These are phyloP conservation scores for Cerastoderma edule DNA, from an alignment of 2,888 invertebrate genomes.

Conservation along the genomic window DNA sequence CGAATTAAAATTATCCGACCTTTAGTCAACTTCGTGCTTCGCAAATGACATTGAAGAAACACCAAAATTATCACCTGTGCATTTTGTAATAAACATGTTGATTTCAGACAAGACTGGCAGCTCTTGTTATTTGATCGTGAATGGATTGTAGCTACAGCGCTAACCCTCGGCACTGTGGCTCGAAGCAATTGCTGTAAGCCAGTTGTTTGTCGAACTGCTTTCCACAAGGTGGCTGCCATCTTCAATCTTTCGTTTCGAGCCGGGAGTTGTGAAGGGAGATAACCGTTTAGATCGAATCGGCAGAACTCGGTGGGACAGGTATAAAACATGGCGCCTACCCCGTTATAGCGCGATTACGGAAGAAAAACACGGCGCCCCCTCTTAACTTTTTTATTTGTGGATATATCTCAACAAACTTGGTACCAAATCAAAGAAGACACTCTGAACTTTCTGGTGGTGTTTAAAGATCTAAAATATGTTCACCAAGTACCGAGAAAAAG, in stretches of 20 bases:
- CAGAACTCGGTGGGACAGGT: too few relatives aligned
- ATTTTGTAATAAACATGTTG: constrained; percentile 22
- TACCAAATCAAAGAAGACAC: too few relatives aligned
- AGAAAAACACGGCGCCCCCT: too few relatives aligned
- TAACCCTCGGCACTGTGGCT: constrained; percentile 13
- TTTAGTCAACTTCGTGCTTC: background rate
- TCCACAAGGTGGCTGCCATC: constrained; percentile 53
- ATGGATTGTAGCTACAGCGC: constrained; percentile 28
- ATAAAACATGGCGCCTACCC: too few relatives aligned
- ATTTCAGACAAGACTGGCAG: constrained; percentile 21
- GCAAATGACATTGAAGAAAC: constrained; percentile 28
- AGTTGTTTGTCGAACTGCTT: constrained; percentile 32
- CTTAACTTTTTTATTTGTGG: too few relatives aligned
- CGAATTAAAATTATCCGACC: constrained; percentile 5
- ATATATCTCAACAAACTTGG: too few relatives aligned
- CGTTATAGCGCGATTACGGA: too few relatives aligned
- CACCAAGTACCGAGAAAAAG: too few relatives aligned
- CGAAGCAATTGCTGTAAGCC: constrained; percentile 37
- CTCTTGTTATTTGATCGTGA: constrained; percentile 27
- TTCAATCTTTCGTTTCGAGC: constrained; percentile 4
- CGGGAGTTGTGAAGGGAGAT: background rate
- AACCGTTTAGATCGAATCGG: too few relatives aligned
- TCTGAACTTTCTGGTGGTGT: too few relatives aligned
- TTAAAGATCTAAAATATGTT: too few relatives aligned
- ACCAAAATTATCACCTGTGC: constrained; percentile 19